Base-by-base conservation (phyloP, 2,797 vertebrate genomes). In the Megaceryle alcyon region DNA sequence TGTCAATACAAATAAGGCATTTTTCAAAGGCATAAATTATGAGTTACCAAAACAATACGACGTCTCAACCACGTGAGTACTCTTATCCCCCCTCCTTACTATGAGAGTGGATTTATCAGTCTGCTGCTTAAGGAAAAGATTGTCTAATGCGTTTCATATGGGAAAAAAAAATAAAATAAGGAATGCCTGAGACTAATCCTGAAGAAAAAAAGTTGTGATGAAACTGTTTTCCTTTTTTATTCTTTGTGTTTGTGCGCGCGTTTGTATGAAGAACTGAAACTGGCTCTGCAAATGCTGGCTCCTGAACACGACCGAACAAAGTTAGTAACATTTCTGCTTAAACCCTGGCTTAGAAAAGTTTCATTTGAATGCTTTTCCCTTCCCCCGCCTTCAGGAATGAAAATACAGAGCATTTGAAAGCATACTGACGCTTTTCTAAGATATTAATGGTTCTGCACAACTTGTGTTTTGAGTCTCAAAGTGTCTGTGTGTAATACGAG, bases 31-130 rank as follows among this genome's bases (percentile, higher is more conserved):
- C 66, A 11, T 83, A 94, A 89, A 94, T 94, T 86, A 98, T 97
- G 97, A 97, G 83, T 97, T 57, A 56, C 92, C 77, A 37, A 95
- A 95, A 95, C 83, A 83, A 64, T 96, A 46, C 96, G 69, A 75
- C 88, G 64, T 78, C 94, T 93, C 44, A 14, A 68, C 90, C 57
- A 37, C 65, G 98, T 98, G 97, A 98, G 98, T 98, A 96, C 73
- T 77, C 65, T 75, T 61, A 82, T 48, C 28, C 56, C 39, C 53
- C 44, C 57, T 10, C 75, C 76, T 64, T 85, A 25, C 56, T 61
- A 3, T 87, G 59, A 85, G 65, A 83, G 82, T 81, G 85, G 22
- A 57, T 94, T 85, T 97, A 59, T 75, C 82, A 80, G 70, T 48
- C 69, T 78, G 51, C 26, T 0, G 11, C 77, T 96, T 96, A 66